phyloP scores from a whole-genome alignment of 2,113 vertebrate genomes.

The Motacilla alba region DNA sequence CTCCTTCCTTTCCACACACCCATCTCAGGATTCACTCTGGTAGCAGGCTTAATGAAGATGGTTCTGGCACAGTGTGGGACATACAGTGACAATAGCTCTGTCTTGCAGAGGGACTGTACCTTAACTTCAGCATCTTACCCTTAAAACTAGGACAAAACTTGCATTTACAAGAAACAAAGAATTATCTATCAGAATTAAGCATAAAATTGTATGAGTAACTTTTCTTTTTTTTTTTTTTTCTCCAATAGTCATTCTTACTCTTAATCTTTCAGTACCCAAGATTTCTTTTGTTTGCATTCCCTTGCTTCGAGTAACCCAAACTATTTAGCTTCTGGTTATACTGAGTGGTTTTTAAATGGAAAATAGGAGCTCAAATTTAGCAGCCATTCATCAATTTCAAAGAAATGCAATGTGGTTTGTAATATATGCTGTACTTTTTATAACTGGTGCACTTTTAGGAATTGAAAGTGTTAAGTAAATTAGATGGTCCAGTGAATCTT shows the following conservation, averaged over 20 bases:
- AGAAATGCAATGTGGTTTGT: background rate
- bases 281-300: constrained; percentile 1
- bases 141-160: background rate
- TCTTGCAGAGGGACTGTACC: background rate
- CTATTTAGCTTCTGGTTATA: background rate
- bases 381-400: background rate
- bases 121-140: background rate
- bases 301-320: background rate
- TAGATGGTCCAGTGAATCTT: constrained; percentile 26
- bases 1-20: background rate
- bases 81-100: no score
- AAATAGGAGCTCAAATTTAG: constrained; percentile 2
- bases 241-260: background rate
- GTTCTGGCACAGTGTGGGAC: background rate
- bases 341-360: background rate
- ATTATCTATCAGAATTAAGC: background rate
- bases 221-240: background rate
- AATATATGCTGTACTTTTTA: background rate
- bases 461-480: constrained; percentile 46
- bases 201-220: background rate
- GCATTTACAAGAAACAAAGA: background rate
- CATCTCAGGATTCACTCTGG: background rate
- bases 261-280: background rate
- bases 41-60: background rate
- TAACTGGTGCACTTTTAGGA: background rate